Conservation (phyloP, 1,140 invertebrate species). For the Drosophila sucinea region DNA sequence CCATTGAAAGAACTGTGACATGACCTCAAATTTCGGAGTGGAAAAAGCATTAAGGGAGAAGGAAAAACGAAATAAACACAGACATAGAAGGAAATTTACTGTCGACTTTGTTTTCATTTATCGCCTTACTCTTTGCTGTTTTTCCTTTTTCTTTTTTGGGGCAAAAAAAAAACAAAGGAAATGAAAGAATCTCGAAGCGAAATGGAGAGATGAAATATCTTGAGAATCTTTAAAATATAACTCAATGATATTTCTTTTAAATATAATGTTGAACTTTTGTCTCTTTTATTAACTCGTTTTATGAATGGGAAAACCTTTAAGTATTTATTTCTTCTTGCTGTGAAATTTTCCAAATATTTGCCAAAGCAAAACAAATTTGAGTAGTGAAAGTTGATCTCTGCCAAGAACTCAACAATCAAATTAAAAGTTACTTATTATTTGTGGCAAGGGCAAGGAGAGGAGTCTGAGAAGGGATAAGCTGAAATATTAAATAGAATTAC, state of each 20-base stretch:
- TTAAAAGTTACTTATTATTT: constrained; percentile 18
- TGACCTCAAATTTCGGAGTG: constrained; percentile 29
- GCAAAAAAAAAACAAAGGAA: constrained; percentile 2
- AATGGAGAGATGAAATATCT: not conserved
- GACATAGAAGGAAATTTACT: constrained; percentile 9
- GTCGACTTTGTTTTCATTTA: constrained; percentile 47
- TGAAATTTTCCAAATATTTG: not conserved
- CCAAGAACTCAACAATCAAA: constrained; percentile 8
- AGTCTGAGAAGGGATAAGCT: not conserved
- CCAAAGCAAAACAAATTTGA: not conserved
- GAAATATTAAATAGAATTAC: constrained; percentile 53
- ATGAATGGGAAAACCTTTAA: not conserved
- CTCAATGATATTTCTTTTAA: not conserved
- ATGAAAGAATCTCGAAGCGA: not conserved
- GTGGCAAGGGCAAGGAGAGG: not conserved
- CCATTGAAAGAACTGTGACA: constrained; percentile 40
- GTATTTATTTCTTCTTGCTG: not conserved
- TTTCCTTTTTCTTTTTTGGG: constrained; percentile 12
- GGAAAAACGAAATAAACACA: constrained; percentile 15
- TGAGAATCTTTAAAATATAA: not conserved
- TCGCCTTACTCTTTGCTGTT: constrained; percentile 34
- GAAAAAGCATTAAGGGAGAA: constrained; percentile 13
- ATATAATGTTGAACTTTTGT: not conserved
- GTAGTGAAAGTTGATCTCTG: not conserved
- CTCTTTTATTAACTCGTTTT: constrained; percentile 2